phyloP scores from a whole-genome alignment of 2,888 invertebrate species.

The Spodoptera littoralis region DNA sequence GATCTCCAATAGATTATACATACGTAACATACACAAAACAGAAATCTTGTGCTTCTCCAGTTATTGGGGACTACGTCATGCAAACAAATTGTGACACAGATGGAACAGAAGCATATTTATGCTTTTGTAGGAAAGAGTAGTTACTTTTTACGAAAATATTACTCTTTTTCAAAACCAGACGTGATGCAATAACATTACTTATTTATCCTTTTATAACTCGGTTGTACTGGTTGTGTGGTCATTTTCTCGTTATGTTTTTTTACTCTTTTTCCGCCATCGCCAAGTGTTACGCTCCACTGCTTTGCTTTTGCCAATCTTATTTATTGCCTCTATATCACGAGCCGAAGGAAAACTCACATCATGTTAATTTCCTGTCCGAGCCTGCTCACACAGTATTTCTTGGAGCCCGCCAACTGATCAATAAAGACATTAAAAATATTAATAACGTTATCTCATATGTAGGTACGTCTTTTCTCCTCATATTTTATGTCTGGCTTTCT shows the following conservation, averaged over 20 bases:
- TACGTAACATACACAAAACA: too few species aligned
- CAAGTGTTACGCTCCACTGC: slow-evolving; percentile 59
- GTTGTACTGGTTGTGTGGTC: slow-evolving; percentile 6
- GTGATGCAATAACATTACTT: background rate
- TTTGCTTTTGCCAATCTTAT: slow-evolving; percentile 84
- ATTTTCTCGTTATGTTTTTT: slow-evolving; percentile 67
- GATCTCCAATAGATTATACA: too few species aligned
- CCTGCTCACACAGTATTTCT: slow-evolving; percentile 62
- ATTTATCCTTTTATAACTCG: slow-evolving; percentile 31
- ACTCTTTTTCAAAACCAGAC: too few species aligned
- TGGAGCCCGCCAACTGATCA: slow-evolving; percentile 35
- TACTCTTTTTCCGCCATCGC: slow-evolving; percentile 73
- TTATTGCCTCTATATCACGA: slow-evolving; percentile 79
- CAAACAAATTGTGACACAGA: too few species aligned
- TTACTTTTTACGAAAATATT: too few species aligned
- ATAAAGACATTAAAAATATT: slow-evolving; percentile 53
- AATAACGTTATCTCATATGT: slow-evolving; percentile 32
- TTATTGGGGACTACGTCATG: too few species aligned
- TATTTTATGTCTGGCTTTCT: slow-evolving; percentile 14
- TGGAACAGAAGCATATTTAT: too few species aligned
- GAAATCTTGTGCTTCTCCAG: too few species aligned
- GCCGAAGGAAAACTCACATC: slow-evolving; percentile 80
- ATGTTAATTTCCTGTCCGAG: slow-evolving; percentile 85
- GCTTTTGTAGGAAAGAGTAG: too few species aligned
- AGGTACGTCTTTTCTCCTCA: slow-evolving; percentile 9